A percentile compares a stretch with the other conserved stretches of the same genome.
These are phyloP conservation scores for Lagocephalus sceleratus DNA, from an alignment of 2,797 vertebrate species.

Conservation along the genomic window DNA sequence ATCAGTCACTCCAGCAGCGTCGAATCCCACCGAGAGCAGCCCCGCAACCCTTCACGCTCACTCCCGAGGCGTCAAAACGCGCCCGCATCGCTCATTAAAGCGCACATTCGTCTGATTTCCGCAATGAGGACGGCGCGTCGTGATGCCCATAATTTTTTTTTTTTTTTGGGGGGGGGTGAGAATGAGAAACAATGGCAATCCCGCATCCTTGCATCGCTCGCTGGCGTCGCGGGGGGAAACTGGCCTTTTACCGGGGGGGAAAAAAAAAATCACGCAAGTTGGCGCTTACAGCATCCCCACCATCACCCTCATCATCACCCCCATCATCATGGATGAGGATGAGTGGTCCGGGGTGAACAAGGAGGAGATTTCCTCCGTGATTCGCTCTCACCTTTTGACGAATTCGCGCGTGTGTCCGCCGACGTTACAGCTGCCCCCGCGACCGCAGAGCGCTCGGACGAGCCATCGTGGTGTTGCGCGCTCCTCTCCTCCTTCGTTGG, in stretches of 20 bases:
- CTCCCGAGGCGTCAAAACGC: slow-evolving; percentile 46
- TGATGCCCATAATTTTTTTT: slow-evolving; percentile 36
- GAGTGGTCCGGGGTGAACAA: slow-evolving; percentile 55
- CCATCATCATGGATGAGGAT: slow-evolving; percentile 47
- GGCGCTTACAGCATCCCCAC: slow-evolving; percentile 68
- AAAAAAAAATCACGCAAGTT: slow-evolving; percentile 76
- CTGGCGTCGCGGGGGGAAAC: no score
- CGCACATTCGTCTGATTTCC: slow-evolving; percentile 57
- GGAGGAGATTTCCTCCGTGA: slow-evolving; percentile 47
- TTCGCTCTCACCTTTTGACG: slow-evolving; percentile 65
- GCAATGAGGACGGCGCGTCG: slow-evolving; percentile 50
- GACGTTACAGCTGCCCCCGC: slow-evolving; percentile 48
- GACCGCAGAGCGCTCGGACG: slow-evolving; percentile 31
- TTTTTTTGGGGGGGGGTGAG: background rate
- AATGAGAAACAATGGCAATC: slow-evolving; percentile 34
- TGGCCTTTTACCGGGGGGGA: slow-evolving; percentile 30
- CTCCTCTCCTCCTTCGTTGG: slow-evolving; percentile 54
- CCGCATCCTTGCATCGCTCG: slow-evolving; percentile 20
- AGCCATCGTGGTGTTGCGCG: slow-evolving; percentile 50
- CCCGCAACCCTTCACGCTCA: slow-evolving; percentile 30
- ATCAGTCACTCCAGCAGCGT: slow-evolving; percentile 48
- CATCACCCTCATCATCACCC: slow-evolving; percentile 45
- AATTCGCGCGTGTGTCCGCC: slow-evolving; percentile 47
- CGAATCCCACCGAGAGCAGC: slow-evolving; percentile 22
- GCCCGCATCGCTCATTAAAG: slow-evolving; percentile 61